Conservation (phyloP, 2,888 invertebrate genomes). For the Linnaemya tessellans region DNA sequence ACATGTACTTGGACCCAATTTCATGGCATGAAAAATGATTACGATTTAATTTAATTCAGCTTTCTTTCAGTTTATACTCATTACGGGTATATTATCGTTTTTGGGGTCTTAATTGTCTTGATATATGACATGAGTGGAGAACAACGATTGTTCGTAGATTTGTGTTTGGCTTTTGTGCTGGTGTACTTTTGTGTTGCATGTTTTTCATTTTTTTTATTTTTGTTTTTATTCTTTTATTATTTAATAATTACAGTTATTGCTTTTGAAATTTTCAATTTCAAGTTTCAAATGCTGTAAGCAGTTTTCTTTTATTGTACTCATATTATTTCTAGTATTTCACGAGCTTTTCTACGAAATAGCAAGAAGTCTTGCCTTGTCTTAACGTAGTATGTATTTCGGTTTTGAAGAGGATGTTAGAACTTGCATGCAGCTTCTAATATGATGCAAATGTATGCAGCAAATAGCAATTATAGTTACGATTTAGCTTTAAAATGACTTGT, state of each 20-base stretch:
- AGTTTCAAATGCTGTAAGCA: constrained; percentile 56
- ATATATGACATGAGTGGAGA: constrained; percentile 19
- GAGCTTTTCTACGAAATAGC: constrained; percentile 27
- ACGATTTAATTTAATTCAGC: constrained; percentile 28
- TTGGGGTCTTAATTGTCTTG: constrained; percentile 39
- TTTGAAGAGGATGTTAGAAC: constrained; percentile 41
- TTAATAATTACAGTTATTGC: constrained; percentile 63
- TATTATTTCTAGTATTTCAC: constrained; percentile 21
- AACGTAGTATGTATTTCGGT: constrained; percentile 2
- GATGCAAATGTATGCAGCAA: constrained; percentile 57
- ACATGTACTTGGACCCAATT: constrained; percentile 30
- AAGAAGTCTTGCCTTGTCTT: constrained; percentile 45
- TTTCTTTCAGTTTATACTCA: constrained; percentile 7
- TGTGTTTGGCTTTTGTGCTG: background rate
- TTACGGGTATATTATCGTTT: constrained; percentile 13
- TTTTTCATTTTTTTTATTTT: constrained; percentile 1
- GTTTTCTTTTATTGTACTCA: constrained; percentile 28
- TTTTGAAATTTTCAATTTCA: constrained; percentile 54
- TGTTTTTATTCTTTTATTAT: constrained; percentile 30
- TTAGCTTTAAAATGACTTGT: constrained; percentile 32
- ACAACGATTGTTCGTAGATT: constrained; percentile 1
- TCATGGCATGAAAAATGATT: constrained; percentile 25
- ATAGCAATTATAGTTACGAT: constrained; percentile 45
- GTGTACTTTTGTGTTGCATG: background rate
- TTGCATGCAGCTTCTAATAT: constrained; percentile 57